phyloP scores from a whole-genome alignment of 2,797 vertebrate species.

The Crocodylus rhombifer region DNA sequence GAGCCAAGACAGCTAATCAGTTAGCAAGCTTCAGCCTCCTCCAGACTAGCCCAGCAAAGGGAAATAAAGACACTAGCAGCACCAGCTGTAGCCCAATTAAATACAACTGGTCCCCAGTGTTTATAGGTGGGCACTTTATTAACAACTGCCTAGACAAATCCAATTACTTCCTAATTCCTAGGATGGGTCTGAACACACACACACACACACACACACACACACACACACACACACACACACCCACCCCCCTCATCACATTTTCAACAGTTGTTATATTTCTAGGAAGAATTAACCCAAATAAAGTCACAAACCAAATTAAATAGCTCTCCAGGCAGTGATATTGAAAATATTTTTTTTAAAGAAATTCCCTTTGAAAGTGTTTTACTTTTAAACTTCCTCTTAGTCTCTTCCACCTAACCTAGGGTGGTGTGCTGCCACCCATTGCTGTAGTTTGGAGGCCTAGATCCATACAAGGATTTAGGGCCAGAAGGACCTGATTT shows the following conservation, averaged over 20 bases:
- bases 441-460: fast-evolving
- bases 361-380: constrained; percentile 29
- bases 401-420: neutral
- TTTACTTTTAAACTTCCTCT: constrained; percentile 25
- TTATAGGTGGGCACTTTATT: neutral
- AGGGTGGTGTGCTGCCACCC: neutral
- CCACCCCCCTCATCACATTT: neutral
- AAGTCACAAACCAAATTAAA: constrained; percentile 55
- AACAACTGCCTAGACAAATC: neutral
- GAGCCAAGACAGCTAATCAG: neutral
- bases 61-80: neutral
- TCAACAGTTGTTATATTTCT: neutral
- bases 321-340: neutral
- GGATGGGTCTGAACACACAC: neutral
- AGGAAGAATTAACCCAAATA: constrained; percentile 53
- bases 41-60: neutral
- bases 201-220: too few relatives aligned
- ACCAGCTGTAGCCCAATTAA: neutral
- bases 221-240: too few relatives aligned
- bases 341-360: constrained; percentile 30
- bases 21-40: neutral
- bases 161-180: constrained; percentile 30
- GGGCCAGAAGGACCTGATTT: neutral
- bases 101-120: constrained; percentile 6
- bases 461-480: neutral